A percentile compares a stretch with the other conserved stretches of the same genome.
Conservation (phyloP, 2,113 vertebrate genomes). For the Paedocypris sp. region DNA sequence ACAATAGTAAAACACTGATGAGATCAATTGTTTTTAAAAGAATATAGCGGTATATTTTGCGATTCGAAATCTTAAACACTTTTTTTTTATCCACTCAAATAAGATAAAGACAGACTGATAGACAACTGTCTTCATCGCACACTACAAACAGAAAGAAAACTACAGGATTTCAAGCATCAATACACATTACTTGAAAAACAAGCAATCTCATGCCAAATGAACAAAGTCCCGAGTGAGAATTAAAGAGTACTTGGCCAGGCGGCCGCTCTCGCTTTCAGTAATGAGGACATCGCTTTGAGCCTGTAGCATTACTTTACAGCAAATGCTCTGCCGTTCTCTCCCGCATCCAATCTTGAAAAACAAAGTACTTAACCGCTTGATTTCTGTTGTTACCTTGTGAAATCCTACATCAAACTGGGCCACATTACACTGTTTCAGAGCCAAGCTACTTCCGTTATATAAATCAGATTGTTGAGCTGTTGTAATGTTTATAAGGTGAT, state of each 20-base stretch:
- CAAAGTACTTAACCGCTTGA: not conserved
- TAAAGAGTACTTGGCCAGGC: conserved; percentile 25
- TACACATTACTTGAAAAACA: conserved; percentile 13
- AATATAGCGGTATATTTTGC: too few species aligned
- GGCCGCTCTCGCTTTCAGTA: conserved; percentile 19
- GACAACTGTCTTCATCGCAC: not conserved
- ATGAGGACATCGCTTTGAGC: conserved; percentile 30
- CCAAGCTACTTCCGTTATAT: not conserved
- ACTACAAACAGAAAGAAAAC: conserved; percentile 9
- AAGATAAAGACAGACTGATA: not conserved
- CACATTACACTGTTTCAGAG: not conserved
- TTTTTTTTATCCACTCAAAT: not conserved
- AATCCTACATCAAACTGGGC: conserved; percentile 11
- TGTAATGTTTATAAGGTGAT: not conserved
- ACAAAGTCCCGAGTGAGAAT: conserved; percentile 24
- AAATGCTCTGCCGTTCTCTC: not conserved
- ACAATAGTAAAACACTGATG: too few species aligned
- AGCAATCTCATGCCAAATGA: conserved; percentile 6
- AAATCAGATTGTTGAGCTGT: not conserved
- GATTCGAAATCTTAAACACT: too few species aligned
- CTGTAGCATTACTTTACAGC: conserved; percentile 17
- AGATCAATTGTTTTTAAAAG: too few species aligned
- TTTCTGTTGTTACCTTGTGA: not conserved
- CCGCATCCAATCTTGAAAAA: not conserved
- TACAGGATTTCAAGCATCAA: conserved; percentile 9